phyloP scores from a whole-genome alignment of 2,797 vertebrate genomes.

The Nannoperca australis region DNA sequence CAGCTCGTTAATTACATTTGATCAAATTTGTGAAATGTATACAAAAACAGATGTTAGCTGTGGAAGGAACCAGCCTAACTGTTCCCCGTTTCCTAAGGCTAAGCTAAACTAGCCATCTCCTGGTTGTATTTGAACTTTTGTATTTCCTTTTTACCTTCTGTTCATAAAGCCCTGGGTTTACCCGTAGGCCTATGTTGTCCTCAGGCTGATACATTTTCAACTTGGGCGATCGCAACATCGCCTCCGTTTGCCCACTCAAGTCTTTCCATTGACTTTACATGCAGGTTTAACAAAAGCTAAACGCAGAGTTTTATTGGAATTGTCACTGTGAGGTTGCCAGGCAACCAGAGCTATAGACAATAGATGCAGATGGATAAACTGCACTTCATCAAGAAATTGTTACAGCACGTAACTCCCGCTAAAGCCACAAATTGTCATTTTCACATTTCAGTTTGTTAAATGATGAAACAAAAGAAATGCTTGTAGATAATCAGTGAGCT shows the following conservation, averaged over 20 bases:
- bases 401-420: neutral
- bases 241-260: neutral
- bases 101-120: neutral
- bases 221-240: neutral
- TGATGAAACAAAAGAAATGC: neutral
- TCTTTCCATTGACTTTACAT: neutral
- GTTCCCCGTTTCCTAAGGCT: neutral
- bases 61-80: neutral
- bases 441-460: neutral
- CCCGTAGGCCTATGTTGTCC: neutral
- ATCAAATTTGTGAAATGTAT: neutral
- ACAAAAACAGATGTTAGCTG: neutral
- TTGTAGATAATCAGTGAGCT: neutral
- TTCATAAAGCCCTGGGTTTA: neutral
- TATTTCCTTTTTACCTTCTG: neutral
- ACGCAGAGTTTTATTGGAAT: neutral
- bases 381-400: neutral
- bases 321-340: constrained; percentile 6
- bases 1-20: neutral
- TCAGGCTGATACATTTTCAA: neutral
- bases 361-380: neutral
- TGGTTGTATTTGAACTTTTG: neutral
- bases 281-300: neutral
- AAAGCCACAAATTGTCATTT: neutral
- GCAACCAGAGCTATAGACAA: neutral